These are phyloP conservation scores for Oscarella lobularis DNA, from an alignment of 37 sponge, comb jelly and placozoan genomes.

Conservation along the genomic window DNA sequence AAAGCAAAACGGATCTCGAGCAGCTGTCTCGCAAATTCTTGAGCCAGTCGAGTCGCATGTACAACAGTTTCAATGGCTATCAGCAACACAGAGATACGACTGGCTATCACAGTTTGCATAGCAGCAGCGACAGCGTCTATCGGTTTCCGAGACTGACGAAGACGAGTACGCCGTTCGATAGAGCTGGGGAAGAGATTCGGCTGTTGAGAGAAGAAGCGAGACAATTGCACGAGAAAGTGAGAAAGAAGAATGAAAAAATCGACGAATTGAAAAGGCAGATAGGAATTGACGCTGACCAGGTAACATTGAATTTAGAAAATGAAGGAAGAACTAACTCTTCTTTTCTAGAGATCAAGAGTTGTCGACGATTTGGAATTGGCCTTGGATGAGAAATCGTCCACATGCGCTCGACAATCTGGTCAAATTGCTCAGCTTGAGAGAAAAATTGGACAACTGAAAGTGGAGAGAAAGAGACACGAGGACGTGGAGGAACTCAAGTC, in stretches of 20 bases:
- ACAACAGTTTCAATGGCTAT: too few species aligned
- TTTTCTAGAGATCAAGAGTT: background rate
- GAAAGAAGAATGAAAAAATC: too few species aligned
- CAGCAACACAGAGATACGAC: background rate
- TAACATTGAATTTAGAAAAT: too few species aligned
- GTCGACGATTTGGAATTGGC: background rate
- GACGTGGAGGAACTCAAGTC: conserved; percentile 11
- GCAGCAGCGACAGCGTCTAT: background rate
- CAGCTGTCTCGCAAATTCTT: background rate
- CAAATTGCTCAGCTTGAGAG: background rate
- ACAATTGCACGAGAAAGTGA: too few species aligned
- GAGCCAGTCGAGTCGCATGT: background rate
- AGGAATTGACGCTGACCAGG: too few species aligned
- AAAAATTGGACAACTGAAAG: background rate
- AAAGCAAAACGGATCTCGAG: background rate
- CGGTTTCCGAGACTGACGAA: too few species aligned
- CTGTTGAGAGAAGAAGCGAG: too few species aligned
- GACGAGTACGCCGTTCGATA: too few species aligned
- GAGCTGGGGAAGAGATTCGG: too few species aligned
- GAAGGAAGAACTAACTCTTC: too few species aligned
- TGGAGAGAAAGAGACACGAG: background rate
- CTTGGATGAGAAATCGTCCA: background rate
- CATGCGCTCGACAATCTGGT: background rate
- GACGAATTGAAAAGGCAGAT: too few species aligned
- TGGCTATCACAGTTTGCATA: background rate